Percentiles rank a stretch among this genome's conserved stretches.
phyloP scores from a whole-genome alignment of 2,113 vertebrate species.

The Larimichthys crocea region DNA sequence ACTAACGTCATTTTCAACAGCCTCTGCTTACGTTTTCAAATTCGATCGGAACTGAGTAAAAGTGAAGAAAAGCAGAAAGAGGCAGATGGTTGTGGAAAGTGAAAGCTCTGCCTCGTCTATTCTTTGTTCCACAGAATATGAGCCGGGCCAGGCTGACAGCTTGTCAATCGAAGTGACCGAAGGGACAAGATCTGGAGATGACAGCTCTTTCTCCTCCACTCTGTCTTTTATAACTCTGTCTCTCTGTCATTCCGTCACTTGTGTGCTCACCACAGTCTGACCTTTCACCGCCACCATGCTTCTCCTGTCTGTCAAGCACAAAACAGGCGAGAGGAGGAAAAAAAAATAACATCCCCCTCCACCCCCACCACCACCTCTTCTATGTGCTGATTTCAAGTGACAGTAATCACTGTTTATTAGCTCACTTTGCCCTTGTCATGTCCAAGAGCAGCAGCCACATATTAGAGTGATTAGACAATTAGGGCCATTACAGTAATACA shows the following conservation, averaged over 20 bases:
- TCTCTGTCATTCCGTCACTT: conserved; percentile 81
- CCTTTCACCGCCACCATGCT: conserved; percentile 84
- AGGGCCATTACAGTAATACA: conserved; percentile 75
- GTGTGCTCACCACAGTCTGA: conserved; percentile 78
- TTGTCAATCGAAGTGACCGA: conserved; percentile 77
- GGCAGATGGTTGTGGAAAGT: conserved; percentile 65
- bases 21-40: conserved; percentile 29
- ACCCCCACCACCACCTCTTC: conserved; percentile 28
- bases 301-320: conserved; percentile 81
- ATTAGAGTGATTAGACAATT: conserved; percentile 81
- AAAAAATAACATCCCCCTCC: conserved; percentile 28
- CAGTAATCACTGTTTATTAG: conserved; percentile 79
- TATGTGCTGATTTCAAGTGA: conserved; percentile 72
- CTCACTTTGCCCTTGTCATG: conserved; percentile 68
- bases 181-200: conserved; percentile 64
- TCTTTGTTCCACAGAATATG: conserved; percentile 62
- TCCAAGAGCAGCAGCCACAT: conserved; percentile 67
- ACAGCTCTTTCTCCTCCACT: conserved; percentile 83
- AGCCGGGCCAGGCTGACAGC: conserved; percentile 69
- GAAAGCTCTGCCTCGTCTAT: conserved; percentile 79
- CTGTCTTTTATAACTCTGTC: conserved; percentile 52
- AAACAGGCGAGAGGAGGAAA: conserved; percentile 43
- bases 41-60: background rate
- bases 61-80: conserved; percentile 24
- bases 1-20: background rate